Evolutionary conservation across 2,113 vertebrate species (phyloP).

Genomic region (Lonchura striata): DNA sequence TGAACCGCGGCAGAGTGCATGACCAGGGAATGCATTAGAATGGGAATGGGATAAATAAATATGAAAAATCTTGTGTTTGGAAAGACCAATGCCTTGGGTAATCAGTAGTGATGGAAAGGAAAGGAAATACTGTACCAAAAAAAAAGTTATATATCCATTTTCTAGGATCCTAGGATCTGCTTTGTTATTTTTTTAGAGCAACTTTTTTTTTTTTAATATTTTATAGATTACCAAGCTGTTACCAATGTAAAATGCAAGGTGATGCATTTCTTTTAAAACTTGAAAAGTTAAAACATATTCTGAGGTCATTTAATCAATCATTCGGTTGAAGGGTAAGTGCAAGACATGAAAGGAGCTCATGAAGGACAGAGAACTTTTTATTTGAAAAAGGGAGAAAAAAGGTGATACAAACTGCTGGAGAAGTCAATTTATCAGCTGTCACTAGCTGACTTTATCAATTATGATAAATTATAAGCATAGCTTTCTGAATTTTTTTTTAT

Average conservation of each 20-base stretch:
- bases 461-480: background rate
- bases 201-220: background rate
- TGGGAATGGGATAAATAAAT: conserved; percentile 19
- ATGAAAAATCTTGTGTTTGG: background rate
- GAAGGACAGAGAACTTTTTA: background rate
- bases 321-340: background rate
- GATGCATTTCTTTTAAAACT: background rate
- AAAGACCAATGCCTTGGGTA: conserved; percentile 4
- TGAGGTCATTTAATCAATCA: background rate
- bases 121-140: background rate
- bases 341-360: background rate
- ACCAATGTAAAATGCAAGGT: background rate
- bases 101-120: conserved; percentile 32
- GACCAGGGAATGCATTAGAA: background rate
- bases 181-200: background rate
- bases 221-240: background rate
- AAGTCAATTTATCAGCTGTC: conserved; percentile 7
- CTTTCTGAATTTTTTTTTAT: background rate
- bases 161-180: background rate
- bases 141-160: background rate
- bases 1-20: accelerated
- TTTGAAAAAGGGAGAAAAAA: background rate
- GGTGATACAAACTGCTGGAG: background rate
- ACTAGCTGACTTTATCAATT: background rate
- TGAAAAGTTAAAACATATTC: background rate